phyloP scores from a whole-genome alignment of 2,113 vertebrate genomes.

The Thomomys bottae region DNA sequence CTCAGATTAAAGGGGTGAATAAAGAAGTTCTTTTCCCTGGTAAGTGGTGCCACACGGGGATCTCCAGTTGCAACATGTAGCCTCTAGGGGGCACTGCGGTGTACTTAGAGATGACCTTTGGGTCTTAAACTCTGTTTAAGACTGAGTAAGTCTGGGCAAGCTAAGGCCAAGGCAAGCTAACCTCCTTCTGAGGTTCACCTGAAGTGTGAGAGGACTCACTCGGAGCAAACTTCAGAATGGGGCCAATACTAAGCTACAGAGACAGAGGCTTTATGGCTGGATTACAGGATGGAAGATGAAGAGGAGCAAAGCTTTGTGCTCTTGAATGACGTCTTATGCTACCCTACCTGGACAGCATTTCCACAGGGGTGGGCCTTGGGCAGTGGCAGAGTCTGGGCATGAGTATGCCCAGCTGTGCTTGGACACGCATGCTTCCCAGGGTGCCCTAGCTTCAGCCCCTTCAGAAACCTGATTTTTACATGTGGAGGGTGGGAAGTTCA shows the following conservation, averaged over 20 bases:
- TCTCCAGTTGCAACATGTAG: rapidly evolving
- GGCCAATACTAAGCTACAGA: background rate
- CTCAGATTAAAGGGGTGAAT: background rate
- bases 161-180: background rate
- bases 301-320: too few relatives aligned
- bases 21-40: background rate
- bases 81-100: background rate
- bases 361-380: background rate
- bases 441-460: background rate
- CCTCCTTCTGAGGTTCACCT: background rate
- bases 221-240: background rate
- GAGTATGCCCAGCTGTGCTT: too few relatives aligned
- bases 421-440: background rate
- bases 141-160: background rate
- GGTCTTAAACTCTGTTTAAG: background rate
- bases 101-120: background rate
- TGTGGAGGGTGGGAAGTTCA: background rate
- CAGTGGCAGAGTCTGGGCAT: background rate
- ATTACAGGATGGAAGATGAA: background rate
- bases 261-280: background rate
- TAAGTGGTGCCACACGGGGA: background rate
- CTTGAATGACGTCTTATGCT: too few relatives aligned
- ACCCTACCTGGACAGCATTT: background rate
- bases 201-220: background rate
- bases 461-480: background rate